These are phyloP conservation scores for Pheosia tremula DNA, from an alignment of 2,888 invertebrate species.

Conservation along the genomic window DNA sequence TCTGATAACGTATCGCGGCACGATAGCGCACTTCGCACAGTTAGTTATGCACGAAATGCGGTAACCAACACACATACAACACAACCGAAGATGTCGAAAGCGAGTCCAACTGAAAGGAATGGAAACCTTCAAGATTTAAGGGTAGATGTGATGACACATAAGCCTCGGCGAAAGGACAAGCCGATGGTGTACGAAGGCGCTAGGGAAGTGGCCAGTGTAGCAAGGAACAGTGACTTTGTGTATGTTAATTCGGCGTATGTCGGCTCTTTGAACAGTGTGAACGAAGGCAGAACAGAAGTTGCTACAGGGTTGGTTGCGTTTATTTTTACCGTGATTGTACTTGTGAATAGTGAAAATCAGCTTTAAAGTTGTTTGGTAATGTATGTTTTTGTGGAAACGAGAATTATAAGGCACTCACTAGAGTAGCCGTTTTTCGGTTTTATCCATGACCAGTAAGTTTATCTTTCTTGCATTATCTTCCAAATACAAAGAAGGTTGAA, in stretches of 20 bases:
- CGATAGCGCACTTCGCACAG: constrained; percentile 18
- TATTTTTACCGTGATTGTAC: not conserved
- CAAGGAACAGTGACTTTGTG: constrained; percentile 54
- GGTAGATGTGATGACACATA: constrained; percentile 14
- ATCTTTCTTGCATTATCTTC: too few species aligned
- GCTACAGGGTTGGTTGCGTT: constrained; percentile 53
- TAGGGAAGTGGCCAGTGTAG: constrained; percentile 25
- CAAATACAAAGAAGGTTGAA: too few species aligned
- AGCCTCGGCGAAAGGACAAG: constrained; percentile 13
- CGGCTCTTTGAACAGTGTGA: constrained; percentile 60
- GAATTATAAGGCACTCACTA: too few species aligned
- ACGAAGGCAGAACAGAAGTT: constrained; percentile 34
- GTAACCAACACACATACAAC: constrained; percentile 15
- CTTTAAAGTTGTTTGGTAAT: too few species aligned
- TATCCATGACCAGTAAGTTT: too few species aligned
- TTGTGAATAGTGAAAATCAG: not conserved
- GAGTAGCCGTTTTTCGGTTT: too few species aligned
- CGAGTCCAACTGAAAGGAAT: not conserved
- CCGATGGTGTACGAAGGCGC: constrained; percentile 12
- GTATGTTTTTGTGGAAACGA: too few species aligned
- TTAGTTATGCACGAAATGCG: constrained; percentile 33
- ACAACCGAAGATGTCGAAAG: constrained; percentile 23
- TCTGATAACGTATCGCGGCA: constrained; percentile 25
- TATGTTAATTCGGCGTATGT: constrained; percentile 69
- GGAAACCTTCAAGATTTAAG: constrained; percentile 15